Percentiles rank a stretch among this genome's conserved stretches.
phyloP scores from a whole-genome alignment of 2,113 vertebrate species.

The Butorides virescens region DNA sequence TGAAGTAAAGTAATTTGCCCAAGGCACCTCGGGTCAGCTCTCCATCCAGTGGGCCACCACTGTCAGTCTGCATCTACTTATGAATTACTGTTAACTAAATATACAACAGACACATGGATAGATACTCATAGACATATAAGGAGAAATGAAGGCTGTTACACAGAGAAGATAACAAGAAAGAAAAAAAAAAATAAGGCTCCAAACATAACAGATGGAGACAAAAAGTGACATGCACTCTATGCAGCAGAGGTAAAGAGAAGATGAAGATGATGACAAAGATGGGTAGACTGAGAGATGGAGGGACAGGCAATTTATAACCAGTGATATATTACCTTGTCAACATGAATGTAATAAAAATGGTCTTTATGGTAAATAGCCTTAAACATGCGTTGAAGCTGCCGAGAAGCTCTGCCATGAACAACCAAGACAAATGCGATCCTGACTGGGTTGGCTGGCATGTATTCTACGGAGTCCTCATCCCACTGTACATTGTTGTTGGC shows the following conservation, averaged over 20 bases:
- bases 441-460: conserved; percentile 84
- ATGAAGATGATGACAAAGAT: background rate
- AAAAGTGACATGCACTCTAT: background rate
- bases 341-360: conserved; percentile 98
- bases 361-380: conserved; percentile 97
- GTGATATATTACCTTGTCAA: conserved; percentile 88
- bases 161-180: background rate
- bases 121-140: background rate
- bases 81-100: background rate
- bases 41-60: background rate
- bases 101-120: background rate
- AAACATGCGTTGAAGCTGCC: conserved; percentile 95
- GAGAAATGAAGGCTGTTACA: background rate
- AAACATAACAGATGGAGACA: background rate
- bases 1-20: background rate
- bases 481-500: conserved; percentile 91
- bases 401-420: conserved; percentile 92
- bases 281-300: background rate
- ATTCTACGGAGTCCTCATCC: conserved; percentile 93
- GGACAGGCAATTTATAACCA: conserved; percentile 32
- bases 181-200: background rate
- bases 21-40: background rate
- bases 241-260: background rate
- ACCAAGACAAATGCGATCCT: conserved; percentile 95
- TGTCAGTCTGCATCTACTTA: background rate